Percentiles rank a stretch among this genome's conserved stretches.
Evolutionary conservation across 2,888 invertebrate species (phyloP).

Genomic region (Pristionchus entomophagus): DNA sequence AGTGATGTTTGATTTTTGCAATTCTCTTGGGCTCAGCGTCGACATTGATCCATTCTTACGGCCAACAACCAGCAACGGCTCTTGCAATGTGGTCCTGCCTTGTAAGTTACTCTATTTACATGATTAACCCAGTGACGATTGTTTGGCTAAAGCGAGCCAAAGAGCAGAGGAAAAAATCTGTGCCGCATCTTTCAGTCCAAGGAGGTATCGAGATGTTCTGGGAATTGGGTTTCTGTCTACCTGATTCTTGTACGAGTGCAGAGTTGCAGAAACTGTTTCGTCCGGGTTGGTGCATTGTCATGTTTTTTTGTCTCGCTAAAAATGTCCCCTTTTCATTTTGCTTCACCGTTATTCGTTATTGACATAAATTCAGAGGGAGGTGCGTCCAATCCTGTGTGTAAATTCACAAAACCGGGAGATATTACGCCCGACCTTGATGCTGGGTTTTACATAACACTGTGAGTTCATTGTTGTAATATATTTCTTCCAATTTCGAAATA

Average conservation of each 20-base stretch:
- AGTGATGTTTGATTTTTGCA: not conserved
- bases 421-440: not conserved
- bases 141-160: no score
- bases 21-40: not conserved
- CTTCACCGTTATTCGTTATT: no score
- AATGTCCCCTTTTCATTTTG: not conserved
- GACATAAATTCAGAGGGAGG: not conserved
- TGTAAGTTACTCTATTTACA: not conserved
- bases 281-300: not conserved
- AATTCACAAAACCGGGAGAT: not conserved
- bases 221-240: conserved; percentile 13
- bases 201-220: not conserved
- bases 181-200: not conserved
- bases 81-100: not conserved
- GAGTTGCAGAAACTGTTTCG: not conserved
- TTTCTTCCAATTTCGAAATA: not conserved
- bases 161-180: no score
- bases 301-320: not conserved
- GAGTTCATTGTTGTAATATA: not conserved
- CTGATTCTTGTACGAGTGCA: not conserved
- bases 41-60: not conserved
- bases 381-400: not conserved
- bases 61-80: not conserved
- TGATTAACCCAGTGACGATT: no score
- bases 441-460: conserved; percentile 37